Evolutionary conservation across 2,113 vertebrate genomes (phyloP).

Genomic region (Phrynosoma blainvillii): DNA sequence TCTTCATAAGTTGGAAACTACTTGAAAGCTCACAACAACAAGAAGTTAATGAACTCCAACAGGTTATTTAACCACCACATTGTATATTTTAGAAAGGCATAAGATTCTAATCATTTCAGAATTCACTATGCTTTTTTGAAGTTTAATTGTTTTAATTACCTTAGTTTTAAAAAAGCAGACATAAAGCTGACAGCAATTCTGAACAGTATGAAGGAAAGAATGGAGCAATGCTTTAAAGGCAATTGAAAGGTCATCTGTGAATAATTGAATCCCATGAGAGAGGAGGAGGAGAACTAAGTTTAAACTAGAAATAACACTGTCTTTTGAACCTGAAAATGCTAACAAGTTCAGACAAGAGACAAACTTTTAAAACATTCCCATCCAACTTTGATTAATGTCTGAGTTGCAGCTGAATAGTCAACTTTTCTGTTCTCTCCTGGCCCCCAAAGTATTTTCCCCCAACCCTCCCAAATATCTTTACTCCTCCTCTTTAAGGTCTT

Average conservation of each 20-base stretch:
- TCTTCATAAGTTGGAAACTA: no score
- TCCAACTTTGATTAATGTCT: no score
- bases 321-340: background rate
- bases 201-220: background rate
- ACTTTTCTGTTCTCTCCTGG: background rate
- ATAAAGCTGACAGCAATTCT: no score
- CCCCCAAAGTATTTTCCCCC: background rate
- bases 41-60: background rate
- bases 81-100: background rate
- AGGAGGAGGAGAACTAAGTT: background rate
- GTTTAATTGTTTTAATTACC: background rate
- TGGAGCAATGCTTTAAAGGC: background rate
- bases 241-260: background rate
- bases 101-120: background rate
- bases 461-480: no score
- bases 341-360: background rate
- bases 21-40: no score
- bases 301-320: background rate
- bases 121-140: background rate
- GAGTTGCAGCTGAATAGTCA: background rate
- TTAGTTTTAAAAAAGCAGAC: background rate
- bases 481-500: background rate
- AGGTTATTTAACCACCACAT: background rate
- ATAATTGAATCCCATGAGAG: background rate
- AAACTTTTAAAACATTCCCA: background rate